Evolutionary conservation across 2,797 vertebrate genomes (phyloP).

Genomic region (Molossus alvarezi): DNA sequence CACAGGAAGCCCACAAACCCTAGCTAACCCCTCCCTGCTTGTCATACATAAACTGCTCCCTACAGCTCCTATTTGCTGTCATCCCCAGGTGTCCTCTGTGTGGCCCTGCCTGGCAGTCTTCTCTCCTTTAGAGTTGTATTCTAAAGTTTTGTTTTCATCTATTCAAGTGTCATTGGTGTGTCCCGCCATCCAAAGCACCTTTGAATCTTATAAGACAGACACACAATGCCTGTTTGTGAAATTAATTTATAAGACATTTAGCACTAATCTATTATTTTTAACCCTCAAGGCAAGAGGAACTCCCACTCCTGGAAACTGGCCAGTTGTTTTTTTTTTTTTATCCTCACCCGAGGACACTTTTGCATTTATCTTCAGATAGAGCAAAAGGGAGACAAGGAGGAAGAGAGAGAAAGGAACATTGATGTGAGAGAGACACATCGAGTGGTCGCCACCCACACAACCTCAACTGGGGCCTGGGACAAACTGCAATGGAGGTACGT

Average conservation of each 20-base stretch:
- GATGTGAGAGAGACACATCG: too few relatives aligned
- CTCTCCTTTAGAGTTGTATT: not conserved
- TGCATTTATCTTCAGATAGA: too few relatives aligned
- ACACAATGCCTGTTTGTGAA: not conserved
- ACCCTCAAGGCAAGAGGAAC: not conserved
- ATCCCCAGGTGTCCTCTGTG: fast-evolving
- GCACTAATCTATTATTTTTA: not conserved
- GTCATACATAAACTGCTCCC: not conserved
- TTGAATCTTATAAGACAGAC: not conserved
- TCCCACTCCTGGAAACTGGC: not conserved
- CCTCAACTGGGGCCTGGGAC: too few relatives aligned
- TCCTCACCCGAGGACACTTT: too few relatives aligned
- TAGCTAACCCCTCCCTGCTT: not conserved
- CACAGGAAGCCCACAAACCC: not conserved
- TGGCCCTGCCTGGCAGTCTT: not conserved
- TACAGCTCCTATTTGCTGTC: not conserved
- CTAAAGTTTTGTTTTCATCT: not conserved
- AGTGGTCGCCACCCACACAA: too few relatives aligned
- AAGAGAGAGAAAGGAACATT: too few relatives aligned
- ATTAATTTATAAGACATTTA: not conserved
- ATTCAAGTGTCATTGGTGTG: not conserved
- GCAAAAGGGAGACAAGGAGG: too few relatives aligned
- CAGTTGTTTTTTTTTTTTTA: not conserved
- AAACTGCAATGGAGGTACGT: too few relatives aligned
- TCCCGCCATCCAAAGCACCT: not conserved